Conservation (phyloP, 2,113 vertebrate species). For the Siniperca knerii region DNA sequence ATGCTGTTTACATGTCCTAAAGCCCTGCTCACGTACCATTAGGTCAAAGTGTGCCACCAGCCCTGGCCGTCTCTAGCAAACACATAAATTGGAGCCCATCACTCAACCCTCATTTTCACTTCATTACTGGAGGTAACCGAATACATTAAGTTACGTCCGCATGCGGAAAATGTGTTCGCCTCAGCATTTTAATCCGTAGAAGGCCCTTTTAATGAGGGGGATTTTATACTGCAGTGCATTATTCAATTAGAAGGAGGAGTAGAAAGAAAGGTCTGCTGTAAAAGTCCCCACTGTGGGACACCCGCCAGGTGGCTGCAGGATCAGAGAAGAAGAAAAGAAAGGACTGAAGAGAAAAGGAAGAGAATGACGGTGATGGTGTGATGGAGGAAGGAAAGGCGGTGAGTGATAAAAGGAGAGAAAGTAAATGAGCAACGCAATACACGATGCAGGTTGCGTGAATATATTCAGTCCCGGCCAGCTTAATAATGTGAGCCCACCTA, state of each 20-base stretch:
- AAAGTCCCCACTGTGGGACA: slow-evolving; percentile 36
- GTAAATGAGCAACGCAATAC: slow-evolving; percentile 34
- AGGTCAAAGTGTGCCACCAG: slow-evolving; percentile 15
- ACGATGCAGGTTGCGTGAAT: slow-evolving; percentile 34
- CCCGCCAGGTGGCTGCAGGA: slow-evolving; percentile 53
- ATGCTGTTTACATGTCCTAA: slow-evolving; percentile 10
- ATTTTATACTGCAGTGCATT: slow-evolving; percentile 72
- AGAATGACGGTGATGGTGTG: background rate
- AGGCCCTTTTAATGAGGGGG: slow-evolving; percentile 76
- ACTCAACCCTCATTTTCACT: slow-evolving; percentile 66
- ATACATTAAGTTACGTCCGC: slow-evolving; percentile 71
- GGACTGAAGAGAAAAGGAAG: background rate
- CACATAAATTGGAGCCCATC: slow-evolving; percentile 51
- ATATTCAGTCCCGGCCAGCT: slow-evolving; percentile 43
- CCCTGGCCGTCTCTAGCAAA: slow-evolving; percentile 33
- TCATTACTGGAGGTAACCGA: slow-evolving; percentile 73
- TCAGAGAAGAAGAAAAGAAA: slow-evolving; percentile 36
- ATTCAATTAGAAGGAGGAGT: slow-evolving; percentile 75
- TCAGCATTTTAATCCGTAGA: slow-evolving; percentile 77
- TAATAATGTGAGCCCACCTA: slow-evolving; percentile 54
- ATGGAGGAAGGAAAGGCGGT: background rate
- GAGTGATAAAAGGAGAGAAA: slow-evolving; percentile 2
- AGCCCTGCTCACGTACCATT: slow-evolving; percentile 37
- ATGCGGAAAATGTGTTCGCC: slow-evolving; percentile 70
- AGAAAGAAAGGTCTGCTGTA: slow-evolving; percentile 45